Conservation (phyloP, 2,797 vertebrate genomes). For the Silurus aristotelis region DNA sequence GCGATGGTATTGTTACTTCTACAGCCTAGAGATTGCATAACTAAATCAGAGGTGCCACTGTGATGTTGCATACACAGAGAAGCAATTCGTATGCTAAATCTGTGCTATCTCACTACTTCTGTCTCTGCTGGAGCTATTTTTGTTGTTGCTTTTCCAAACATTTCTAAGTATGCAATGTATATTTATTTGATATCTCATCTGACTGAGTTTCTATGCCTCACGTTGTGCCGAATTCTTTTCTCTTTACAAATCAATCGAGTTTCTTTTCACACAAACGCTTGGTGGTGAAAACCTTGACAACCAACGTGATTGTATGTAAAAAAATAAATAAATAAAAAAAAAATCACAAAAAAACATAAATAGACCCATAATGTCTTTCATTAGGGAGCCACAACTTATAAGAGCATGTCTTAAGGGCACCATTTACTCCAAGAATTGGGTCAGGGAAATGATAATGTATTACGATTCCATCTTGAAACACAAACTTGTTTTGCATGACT, state of each 20-base stretch:
- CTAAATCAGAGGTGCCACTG: slow-evolving; percentile 6
- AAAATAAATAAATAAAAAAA: not conserved
- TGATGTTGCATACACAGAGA: not conserved
- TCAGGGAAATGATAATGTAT: slow-evolving; percentile 44
- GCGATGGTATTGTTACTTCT: not conserved
- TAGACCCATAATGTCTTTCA: slow-evolving; percentile 46
- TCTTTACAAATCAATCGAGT: not conserved
- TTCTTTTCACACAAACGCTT: slow-evolving; percentile 10
- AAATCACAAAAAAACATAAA: slow-evolving; percentile 25
- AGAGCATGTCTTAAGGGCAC: slow-evolving; percentile 50
- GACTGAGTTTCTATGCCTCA: not conserved
- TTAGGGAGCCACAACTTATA: slow-evolving; percentile 43
- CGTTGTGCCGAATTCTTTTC: not conserved
- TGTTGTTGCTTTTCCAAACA: not conserved
- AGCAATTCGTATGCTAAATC: slow-evolving; percentile 10
- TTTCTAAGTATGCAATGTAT: not conserved
- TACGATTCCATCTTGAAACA: slow-evolving; percentile 49
- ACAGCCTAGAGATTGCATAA: not conserved
- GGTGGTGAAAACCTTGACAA: slow-evolving; percentile 36
- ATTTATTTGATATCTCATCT: not conserved
- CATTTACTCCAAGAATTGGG: slow-evolving; percentile 52
- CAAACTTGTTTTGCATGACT: slow-evolving; percentile 52
- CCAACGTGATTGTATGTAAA: slow-evolving; percentile 17
- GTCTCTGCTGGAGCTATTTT: not conserved
- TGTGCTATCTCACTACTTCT: not conserved